phyloP scores from a whole-genome alignment of 2,888 invertebrate species.

The Drosophila buzzatii region DNA sequence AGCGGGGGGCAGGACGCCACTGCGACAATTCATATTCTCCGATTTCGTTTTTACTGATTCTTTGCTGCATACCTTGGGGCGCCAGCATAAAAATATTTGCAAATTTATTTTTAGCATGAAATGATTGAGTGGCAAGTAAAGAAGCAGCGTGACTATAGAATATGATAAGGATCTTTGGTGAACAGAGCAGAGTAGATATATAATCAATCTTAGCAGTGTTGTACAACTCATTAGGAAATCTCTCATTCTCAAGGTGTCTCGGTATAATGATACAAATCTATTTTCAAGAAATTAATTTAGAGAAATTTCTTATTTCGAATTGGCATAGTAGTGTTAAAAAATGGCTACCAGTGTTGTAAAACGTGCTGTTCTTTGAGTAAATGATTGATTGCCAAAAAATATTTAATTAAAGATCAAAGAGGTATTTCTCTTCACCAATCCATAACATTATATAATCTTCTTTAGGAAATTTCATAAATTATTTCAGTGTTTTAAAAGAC shows the following conservation, averaged over 20 bases:
- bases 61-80: slow-evolving; percentile 33
- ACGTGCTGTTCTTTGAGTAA: background rate
- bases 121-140: background rate
- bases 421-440: no score
- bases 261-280: background rate
- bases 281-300: no score
- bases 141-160: background rate
- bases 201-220: background rate
- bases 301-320: background rate
- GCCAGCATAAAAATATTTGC: slow-evolving; percentile 2
- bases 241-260: no score
- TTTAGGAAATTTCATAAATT: background rate
- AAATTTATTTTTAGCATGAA: slow-evolving; percentile 21
- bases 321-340: background rate
- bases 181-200: no score
- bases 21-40: slow-evolving; percentile 12
- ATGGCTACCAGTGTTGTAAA: background rate
- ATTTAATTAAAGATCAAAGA: no score
- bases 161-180: slow-evolving; percentile 13
- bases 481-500: background rate
- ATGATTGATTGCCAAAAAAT: no score
- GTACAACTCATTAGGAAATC: background rate
- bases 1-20: background rate
- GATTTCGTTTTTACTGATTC: slow-evolving; percentile 24
- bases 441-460: no score